Evolutionary conservation across 2,797 vertebrate genomes (phyloP), one percentile per base, ranked within the genome.

Genomic region (Thalassophryne amazonica): DNA sequence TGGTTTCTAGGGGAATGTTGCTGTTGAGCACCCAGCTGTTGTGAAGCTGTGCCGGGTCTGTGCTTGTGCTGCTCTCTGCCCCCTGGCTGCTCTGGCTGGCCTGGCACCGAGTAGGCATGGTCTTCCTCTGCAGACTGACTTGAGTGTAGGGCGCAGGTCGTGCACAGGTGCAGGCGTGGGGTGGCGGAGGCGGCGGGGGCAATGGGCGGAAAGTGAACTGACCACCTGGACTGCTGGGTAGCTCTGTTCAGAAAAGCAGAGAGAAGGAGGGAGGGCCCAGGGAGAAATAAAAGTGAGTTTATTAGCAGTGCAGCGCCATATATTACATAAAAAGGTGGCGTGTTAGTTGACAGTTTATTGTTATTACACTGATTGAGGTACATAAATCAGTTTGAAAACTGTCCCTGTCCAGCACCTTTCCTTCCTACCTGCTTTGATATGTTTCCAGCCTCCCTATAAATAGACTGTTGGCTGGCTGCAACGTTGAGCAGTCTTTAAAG

Each of bases 21-120:
- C 95, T 98, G 87, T 98, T 98, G 63, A 98, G 81, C 59, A 96
- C 95, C 95, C 95, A 98, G 90, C 93, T 98, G 91, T 95, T 97
- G 63, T 97, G 95, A 46, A 97, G 93, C 73, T 96, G 95, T 0
- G 85, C 81, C 55, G 81, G 87, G 59, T 89, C 87, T 21, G 76
- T 41, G 60, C 70, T 48, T 0, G 80, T 72, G 68, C 86, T 36
- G 85, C 88, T 42, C 91, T 93, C 83, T 10, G 87, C 79, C 0
- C 92, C 92, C 62, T 85, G 87, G 69, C 87, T 76, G 3, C 91
- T 93, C 35, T 95, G 95, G 18, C 90, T 89, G 72, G 91, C 87
- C 74, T 95, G 95, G 88, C 94, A 95, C 19, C 94, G 92, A 0
- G 93, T 91, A 2, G 95, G 95, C 94, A 96, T 93, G 8, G 95